Conservation (phyloP, 2,797 vertebrate genomes). For the Chromis chromis region DNA sequence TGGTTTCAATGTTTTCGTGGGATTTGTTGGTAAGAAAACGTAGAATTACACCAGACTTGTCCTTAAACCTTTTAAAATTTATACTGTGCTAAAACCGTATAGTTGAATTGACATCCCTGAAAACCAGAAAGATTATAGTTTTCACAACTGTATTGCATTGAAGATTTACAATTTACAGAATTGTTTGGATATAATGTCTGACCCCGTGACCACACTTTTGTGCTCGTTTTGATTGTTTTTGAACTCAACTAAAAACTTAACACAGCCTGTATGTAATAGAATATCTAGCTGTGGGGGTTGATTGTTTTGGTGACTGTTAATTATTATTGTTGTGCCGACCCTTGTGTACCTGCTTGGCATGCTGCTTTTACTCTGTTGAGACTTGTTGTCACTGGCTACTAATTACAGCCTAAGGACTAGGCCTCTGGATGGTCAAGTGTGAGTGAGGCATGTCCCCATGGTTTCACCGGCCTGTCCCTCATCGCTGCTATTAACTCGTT, state of each 20-base stretch:
- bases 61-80: no score
- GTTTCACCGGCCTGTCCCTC: conserved; percentile 65
- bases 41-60: no score
- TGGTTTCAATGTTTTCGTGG: neutral
- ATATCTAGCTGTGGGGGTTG: conserved; percentile 64
- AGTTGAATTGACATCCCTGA: neutral
- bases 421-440: conserved; percentile 64
- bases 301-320: conserved; percentile 82
- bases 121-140: neutral
- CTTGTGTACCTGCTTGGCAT: conserved; percentile 73
- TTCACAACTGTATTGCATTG: no score
- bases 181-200: neutral
- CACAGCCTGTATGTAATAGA: conserved; percentile 74
- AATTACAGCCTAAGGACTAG: conserved; percentile 82
- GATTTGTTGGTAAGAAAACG: no score
- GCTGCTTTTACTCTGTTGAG: conserved; percentile 71
- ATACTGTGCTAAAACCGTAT: no score
- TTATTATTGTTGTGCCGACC: conserved; percentile 78
- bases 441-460: conserved; percentile 56
- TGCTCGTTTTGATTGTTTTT: neutral
- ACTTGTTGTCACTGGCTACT: conserved; percentile 84
- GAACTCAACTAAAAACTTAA: conserved; percentile 15
- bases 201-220: neutral
- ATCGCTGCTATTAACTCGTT: conserved; percentile 68
- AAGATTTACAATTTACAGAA: neutral